Percentiles rank a stretch among this genome's conserved stretches.
These are phyloP conservation scores for Pomacea canaliculata DNA, from an alignment of 2,888 invertebrate species.

Conservation along the genomic window DNA sequence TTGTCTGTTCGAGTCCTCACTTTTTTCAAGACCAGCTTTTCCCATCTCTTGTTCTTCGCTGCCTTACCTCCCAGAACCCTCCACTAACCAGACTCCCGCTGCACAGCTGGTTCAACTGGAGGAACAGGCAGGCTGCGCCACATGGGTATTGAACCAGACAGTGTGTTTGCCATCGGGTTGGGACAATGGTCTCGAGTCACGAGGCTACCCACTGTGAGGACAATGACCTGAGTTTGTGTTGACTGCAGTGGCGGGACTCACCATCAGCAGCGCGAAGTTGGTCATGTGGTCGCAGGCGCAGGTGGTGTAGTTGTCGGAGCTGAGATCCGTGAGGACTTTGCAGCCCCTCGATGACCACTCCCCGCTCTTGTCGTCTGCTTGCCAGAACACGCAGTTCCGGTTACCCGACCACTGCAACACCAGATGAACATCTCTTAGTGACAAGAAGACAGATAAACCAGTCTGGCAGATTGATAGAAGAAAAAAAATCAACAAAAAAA, in stretches of 20 bases:
- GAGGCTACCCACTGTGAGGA: no score
- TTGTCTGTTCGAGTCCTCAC: no score
- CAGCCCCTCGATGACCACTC: conserved; percentile 54
- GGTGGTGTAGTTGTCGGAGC: conserved; percentile 37
- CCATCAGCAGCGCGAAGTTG: conserved; percentile 61
- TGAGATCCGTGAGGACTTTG: conserved; percentile 31
- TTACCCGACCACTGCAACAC: conserved; percentile 83
- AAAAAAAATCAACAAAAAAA: background rate
- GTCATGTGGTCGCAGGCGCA: conserved; percentile 62
- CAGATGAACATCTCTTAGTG: background rate
- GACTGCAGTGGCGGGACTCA: background rate
- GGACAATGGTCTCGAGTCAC: no score
- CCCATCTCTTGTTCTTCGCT: no score
- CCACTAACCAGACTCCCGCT: no score
- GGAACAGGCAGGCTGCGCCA: no score
- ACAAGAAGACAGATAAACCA: background rate
- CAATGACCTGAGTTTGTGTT: no score
- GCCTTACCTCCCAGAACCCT: no score
- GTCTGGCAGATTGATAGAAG: background rate
- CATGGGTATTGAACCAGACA: no score
- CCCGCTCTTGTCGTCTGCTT: conserved; percentile 77
- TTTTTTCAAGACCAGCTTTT: no score
- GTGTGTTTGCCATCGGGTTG: no score
- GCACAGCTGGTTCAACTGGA: no score
- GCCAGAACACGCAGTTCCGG: conserved; percentile 94